phyloP scores from a whole-genome alignment of 2,797 vertebrate species.

The Tympanoctomys barrerae region DNA sequence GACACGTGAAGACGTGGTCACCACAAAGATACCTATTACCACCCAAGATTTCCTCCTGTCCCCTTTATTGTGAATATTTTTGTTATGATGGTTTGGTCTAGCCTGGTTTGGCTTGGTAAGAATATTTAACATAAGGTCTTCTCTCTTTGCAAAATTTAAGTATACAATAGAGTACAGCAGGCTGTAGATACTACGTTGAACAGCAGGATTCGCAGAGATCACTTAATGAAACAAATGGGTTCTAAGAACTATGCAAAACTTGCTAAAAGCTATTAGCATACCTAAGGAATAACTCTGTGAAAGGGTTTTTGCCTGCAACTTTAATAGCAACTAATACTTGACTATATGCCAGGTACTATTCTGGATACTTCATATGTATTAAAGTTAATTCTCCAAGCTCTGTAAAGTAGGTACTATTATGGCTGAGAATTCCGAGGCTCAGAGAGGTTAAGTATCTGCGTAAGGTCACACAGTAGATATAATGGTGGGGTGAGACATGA shows the following conservation, averaged over 20 bases:
- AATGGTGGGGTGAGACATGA: not conserved
- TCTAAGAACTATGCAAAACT: slow-evolving; percentile 44
- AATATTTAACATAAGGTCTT: not conserved
- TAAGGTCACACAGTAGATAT: not conserved
- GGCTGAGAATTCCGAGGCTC: not conserved
- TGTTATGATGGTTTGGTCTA: not conserved
- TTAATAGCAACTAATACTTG: not conserved
- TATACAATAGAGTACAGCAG: not conserved
- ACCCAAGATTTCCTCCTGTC: not conserved
- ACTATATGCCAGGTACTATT: not conserved
- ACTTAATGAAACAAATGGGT: not conserved
- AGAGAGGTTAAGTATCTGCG: not conserved
- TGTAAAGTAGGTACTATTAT: not conserved
- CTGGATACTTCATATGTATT: not conserved
- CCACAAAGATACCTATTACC: not conserved
- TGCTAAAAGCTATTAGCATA: slow-evolving; percentile 1
- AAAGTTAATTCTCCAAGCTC: not conserved
- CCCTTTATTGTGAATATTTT: not conserved
- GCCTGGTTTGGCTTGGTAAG: not conserved
- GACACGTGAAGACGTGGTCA: not conserved
- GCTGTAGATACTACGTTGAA: not conserved
- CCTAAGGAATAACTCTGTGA: slow-evolving; percentile 11
- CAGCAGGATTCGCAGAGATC: not conserved
- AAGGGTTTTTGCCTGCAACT: not conserved
- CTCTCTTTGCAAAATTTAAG: not conserved